Evolutionary conservation across 2,113 vertebrate species (phyloP).

Genomic region (Chloropsis hardwickii): DNA sequence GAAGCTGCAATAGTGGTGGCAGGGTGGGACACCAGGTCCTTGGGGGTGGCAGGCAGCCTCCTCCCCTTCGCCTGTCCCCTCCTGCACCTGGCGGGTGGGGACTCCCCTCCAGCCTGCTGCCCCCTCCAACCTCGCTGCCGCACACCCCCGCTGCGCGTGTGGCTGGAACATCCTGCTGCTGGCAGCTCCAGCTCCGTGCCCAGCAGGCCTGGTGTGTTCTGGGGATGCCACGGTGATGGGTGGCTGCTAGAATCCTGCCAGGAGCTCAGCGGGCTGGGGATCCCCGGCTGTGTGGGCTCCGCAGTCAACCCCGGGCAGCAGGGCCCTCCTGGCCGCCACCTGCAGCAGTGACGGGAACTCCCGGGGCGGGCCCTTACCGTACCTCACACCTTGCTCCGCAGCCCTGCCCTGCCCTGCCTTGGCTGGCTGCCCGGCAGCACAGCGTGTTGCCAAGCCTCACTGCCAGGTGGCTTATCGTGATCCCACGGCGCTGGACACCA

Average conservation of each 20-base stretch:
- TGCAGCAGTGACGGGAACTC: not conserved
- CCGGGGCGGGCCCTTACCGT: not conserved
- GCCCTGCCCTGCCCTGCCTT: conserved; percentile 15
- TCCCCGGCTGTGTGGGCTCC: rapidly evolving
- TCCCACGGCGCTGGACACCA: conserved; percentile 22
- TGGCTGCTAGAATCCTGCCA: rapidly evolving
- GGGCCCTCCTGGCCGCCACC: not conserved
- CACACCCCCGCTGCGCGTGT: rapidly evolving
- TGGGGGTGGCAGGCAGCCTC: not conserved
- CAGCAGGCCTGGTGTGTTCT: rapidly evolving
- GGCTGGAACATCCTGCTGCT: not conserved
- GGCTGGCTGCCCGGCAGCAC: not conserved
- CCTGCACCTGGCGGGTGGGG: rapidly evolving
- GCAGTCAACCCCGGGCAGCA: rapidly evolving
- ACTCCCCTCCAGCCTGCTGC: rapidly evolving
- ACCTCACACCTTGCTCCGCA: not conserved
- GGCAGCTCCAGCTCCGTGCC: not conserved
- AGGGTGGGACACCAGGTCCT: rapidly evolving
- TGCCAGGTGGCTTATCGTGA: conserved; percentile 41
- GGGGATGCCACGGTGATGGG: not conserved
- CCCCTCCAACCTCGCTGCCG: not conserved
- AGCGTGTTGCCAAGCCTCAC: not conserved
- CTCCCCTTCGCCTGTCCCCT: not conserved
- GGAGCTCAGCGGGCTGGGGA: not conserved
- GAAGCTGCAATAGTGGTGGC: not conserved